These are phyloP conservation scores for Desoria tigrina DNA, from an alignment of 2,888 invertebrate species.

Conservation along the genomic window DNA sequence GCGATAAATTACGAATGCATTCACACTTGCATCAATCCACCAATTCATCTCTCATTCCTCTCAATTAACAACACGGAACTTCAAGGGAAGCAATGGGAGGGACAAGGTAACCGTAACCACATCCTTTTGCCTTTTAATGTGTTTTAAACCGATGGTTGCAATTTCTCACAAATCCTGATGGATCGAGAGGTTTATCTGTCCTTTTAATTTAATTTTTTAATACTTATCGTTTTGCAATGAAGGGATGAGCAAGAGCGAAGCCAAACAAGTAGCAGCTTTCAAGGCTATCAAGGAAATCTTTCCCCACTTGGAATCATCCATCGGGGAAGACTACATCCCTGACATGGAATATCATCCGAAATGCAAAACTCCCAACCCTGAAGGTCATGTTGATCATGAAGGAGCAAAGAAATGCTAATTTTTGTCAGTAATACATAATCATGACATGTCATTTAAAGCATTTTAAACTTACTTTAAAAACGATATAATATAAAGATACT, in stretches of 20 bases:
- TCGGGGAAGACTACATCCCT: background rate
- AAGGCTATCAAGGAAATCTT: constrained; percentile 9
- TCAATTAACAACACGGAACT: constrained; percentile 16
- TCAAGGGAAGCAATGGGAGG: constrained; percentile 24
- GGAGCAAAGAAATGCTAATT: no score
- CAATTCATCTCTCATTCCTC: constrained; percentile 11
- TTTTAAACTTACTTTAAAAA: no score
- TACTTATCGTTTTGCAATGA: background rate
- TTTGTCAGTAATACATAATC: no score
- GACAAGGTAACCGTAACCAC: constrained; percentile 27
- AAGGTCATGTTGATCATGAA: background rate
- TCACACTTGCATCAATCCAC: constrained; percentile 23
- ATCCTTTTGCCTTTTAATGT: constrained; percentile 1
- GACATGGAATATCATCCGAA: background rate
- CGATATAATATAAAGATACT: no score
- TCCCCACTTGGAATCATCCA: background rate
- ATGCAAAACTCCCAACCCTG: background rate
- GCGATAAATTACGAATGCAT: constrained; percentile 21
- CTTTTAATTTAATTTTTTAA: constrained; percentile 3
- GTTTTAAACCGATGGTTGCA: background rate
- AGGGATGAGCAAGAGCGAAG: constrained; percentile 18
- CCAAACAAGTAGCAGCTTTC: constrained; percentile 33
- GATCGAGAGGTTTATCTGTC: no score
- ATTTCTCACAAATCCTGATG: background rate
- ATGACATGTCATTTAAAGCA: no score